phyloP scores from a whole-genome alignment of 1,140 invertebrate genomes.

The Drosophila mayri region DNA sequence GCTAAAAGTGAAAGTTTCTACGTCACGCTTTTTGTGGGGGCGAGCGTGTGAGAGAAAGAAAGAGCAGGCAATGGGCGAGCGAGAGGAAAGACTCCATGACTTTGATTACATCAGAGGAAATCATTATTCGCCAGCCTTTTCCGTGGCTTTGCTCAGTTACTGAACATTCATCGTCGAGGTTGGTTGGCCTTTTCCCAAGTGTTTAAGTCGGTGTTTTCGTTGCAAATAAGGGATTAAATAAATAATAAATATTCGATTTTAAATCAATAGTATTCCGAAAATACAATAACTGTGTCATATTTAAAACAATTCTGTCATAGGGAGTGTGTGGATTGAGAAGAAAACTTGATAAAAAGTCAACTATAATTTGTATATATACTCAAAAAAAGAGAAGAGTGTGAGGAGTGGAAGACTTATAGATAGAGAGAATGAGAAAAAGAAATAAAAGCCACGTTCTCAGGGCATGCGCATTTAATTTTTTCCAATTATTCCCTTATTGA shows the following conservation, averaged over 20 bases:
- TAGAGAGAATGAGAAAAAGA: not conserved
- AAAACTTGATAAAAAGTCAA: conserved; percentile 7
- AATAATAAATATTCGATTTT: too few relatives aligned
- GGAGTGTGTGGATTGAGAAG: not conserved
- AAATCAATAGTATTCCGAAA: not conserved
- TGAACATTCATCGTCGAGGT: conserved; percentile 65
- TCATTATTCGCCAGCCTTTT: conserved; percentile 18
- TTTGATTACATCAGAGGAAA: conserved; percentile 69
- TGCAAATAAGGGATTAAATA: not conserved
- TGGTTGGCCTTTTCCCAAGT: conserved; percentile 39
- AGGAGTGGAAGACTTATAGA: not conserved
- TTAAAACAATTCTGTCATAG: not conserved
- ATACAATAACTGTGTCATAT: not conserved
- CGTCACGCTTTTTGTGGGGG: conserved; percentile 56
- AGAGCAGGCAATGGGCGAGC: not conserved
- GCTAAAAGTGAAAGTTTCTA: conserved; percentile 73
- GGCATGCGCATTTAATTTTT: conserved; percentile 10
- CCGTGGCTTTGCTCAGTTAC: conserved; percentile 58
- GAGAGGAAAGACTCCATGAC: conserved; percentile 24
- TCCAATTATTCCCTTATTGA: conserved; percentile 7
- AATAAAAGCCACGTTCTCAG: conserved; percentile 18
- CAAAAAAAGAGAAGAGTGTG: conserved; percentile 7
- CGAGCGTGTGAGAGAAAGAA: conserved; percentile 6
- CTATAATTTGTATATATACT: conserved; percentile 51
- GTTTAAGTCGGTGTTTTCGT: not conserved